phyloP scores from a whole-genome alignment of 1,140 invertebrate genomes.

The Calephelis nemesis region DNA sequence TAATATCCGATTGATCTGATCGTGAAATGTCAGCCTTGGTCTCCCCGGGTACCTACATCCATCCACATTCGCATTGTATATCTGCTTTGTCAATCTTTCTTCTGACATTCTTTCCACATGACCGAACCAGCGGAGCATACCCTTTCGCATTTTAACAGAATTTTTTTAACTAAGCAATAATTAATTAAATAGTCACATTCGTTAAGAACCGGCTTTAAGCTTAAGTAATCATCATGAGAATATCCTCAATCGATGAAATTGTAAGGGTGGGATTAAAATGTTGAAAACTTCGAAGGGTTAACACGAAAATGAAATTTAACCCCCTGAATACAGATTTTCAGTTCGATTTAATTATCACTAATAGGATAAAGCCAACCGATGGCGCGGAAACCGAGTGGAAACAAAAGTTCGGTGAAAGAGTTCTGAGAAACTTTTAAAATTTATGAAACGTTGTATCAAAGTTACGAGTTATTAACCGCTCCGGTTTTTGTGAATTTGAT shows the following conservation, averaged over 20 bases:
- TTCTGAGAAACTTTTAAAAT: conserved; percentile 21
- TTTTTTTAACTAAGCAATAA: too few species aligned
- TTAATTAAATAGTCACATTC: background rate
- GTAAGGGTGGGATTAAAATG: conserved; percentile 40
- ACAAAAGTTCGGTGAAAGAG: conserved; percentile 35
- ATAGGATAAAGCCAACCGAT: conserved; percentile 57
- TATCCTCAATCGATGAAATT: conserved; percentile 17
- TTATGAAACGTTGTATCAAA: conserved; percentile 24
- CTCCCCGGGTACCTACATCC: too few species aligned
- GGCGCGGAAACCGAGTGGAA: conserved; percentile 49
- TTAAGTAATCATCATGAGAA: conserved; percentile 2
- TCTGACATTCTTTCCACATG: too few species aligned
- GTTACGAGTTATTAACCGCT: conserved; percentile 11
- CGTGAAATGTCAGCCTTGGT: too few species aligned
- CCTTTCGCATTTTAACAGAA: too few species aligned
- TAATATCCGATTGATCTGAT: too few species aligned
- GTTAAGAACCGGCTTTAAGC: background rate
- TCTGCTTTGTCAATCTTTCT: too few species aligned
- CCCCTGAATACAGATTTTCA: conserved; percentile 38
- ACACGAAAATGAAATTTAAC: conserved; percentile 63
- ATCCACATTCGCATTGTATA: too few species aligned
- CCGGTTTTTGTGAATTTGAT: conserved; percentile 1
- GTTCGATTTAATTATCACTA: conserved; percentile 66
- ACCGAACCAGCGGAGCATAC: too few species aligned
- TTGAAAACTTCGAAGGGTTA: conserved; percentile 48